Evolutionary conservation across 2,797 vertebrate genomes (phyloP).

Genomic region (Momotus momota): DNA sequence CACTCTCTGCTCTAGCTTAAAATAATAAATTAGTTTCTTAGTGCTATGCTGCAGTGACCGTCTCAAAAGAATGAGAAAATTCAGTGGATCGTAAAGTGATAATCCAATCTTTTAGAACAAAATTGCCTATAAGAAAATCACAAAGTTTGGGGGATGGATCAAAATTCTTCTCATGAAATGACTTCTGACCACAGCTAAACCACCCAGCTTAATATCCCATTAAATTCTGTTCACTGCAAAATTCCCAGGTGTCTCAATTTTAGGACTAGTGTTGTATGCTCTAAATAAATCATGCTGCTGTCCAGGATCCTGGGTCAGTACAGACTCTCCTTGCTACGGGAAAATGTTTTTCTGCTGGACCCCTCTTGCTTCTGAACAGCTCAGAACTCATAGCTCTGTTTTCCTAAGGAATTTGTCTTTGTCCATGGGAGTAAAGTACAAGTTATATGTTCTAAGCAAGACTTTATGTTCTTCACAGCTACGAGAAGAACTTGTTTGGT

Average conservation of each 20-base stretch:
- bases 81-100: background rate
- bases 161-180: background rate
- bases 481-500: background rate
- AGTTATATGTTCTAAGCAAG: background rate
- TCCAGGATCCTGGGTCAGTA: background rate
- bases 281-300: background rate
- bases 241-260: background rate
- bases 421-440: background rate
- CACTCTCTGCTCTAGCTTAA: background rate
- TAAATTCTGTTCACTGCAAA: background rate
- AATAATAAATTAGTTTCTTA: background rate
- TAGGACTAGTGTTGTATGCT: background rate
- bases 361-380: background rate
- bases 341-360: background rate
- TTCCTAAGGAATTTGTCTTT: background rate
- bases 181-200: background rate
- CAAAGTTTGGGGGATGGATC: background rate
- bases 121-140: background rate
- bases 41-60: background rate
- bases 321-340: background rate
- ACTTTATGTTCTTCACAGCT: background rate
- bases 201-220: background rate
- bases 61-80: background rate
- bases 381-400: background rate
- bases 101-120: background rate